These are phyloP conservation scores for Dinocampus coccinellae DNA, from an alignment of 2,888 invertebrate genomes.

Conservation along the genomic window DNA sequence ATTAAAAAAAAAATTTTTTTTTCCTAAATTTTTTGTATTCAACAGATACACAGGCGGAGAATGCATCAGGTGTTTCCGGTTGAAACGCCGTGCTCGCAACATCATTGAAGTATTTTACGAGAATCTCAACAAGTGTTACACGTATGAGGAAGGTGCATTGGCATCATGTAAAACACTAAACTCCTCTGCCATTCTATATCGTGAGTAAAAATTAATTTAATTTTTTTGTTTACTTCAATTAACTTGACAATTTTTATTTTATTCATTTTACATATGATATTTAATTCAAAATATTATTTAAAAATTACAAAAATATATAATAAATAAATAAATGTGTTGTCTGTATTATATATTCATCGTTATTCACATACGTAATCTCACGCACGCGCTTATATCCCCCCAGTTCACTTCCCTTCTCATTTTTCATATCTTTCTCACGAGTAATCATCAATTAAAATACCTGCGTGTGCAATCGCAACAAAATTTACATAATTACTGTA, in stretches of 20 bases:
- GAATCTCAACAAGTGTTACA: constrained; percentile 75
- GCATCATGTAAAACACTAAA: constrained; percentile 70
- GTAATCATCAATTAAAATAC: constrained; percentile 47
- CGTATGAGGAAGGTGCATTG: constrained; percentile 73
- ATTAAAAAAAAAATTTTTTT: not conserved
- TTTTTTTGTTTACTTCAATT: too few relatives aligned
- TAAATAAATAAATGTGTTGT: constrained; percentile 12
- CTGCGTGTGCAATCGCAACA: constrained; percentile 37
- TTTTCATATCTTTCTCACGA: constrained; percentile 40
- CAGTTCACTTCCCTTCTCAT: not conserved
- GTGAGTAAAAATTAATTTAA: too few relatives aligned
- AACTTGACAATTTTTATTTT: too few relatives aligned
- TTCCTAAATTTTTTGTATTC: not conserved
- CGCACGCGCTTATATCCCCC: constrained; percentile 36
- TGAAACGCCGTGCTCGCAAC: constrained; percentile 74
- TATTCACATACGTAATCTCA: constrained; percentile 30
- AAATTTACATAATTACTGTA: constrained; percentile 44
- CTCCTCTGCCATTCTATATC: constrained; percentile 72
- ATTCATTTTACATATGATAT: too few relatives aligned
- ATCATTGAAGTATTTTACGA: constrained; percentile 75
- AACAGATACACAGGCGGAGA: constrained; percentile 72
- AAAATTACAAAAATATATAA: not conserved
- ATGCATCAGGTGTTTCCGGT: constrained; percentile 75
- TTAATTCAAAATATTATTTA: not conserved
- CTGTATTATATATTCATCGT: constrained; percentile 23